Evolutionary conservation across 2,113 vertebrate species (phyloP).

Genomic region (Nannospalax galili): DNA sequence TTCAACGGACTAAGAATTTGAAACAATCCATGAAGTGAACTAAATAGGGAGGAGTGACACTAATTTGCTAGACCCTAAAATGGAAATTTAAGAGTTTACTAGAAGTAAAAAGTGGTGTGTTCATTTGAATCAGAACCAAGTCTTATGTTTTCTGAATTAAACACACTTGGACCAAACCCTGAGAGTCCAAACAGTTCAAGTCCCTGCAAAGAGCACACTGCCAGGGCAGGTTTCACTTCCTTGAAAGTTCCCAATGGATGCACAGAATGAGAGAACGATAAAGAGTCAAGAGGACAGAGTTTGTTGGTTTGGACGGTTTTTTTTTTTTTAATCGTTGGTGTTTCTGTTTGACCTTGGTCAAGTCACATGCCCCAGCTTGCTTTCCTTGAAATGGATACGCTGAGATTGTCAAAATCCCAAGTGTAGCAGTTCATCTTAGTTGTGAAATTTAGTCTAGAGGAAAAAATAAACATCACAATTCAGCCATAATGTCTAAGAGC

Average conservation of each 20-base stretch:
- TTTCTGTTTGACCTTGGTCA: slow-evolving; percentile 27
- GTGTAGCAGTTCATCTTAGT: neutral
- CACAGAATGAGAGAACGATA: neutral
- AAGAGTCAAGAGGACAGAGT: neutral
- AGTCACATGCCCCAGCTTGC: slow-evolving; percentile 36
- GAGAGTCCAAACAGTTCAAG: slow-evolving; percentile 22
- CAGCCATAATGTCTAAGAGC: slow-evolving; percentile 10
- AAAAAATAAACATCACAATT: slow-evolving; percentile 49
- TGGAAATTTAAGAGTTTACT: slow-evolving; percentile 48
- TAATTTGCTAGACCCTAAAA: slow-evolving; percentile 65
- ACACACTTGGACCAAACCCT: slow-evolving; percentile 35
- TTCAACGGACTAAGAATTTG: slow-evolving; percentile 62
- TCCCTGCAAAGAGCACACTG: slow-evolving; percentile 23
- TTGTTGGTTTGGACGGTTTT: neutral
- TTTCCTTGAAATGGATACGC: slow-evolving; percentile 29
- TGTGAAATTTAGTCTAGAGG: slow-evolving; percentile 35
- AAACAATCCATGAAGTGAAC: slow-evolving; percentile 52
- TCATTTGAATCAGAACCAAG: slow-evolving; percentile 55
- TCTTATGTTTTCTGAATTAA: slow-evolving; percentile 40
- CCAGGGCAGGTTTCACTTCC: slow-evolving; percentile 15
- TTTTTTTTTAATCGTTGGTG: too few species aligned
- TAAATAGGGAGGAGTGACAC: slow-evolving; percentile 22
- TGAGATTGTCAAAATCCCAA: neutral
- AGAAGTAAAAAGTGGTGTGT: slow-evolving; percentile 48
- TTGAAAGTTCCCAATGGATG: slow-evolving; percentile 7